phyloP scores from a whole-genome alignment of 2,113 vertebrate species.

The Megaceryle maxima region DNA sequence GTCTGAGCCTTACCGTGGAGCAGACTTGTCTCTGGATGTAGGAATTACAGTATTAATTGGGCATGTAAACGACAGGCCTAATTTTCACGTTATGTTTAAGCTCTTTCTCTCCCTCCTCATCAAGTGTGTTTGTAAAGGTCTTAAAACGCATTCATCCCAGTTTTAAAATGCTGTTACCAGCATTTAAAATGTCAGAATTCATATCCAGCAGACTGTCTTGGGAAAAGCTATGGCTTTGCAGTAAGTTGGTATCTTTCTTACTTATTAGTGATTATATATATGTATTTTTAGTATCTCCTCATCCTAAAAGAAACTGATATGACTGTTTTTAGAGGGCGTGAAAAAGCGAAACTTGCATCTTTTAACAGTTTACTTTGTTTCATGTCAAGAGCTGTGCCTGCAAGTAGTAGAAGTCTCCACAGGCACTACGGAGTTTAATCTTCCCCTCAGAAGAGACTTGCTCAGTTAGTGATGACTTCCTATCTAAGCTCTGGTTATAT shows the following conservation, averaged over 20 bases:
- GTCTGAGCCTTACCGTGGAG: not conserved
- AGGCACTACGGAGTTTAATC: not conserved
- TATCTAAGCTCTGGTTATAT: not conserved
- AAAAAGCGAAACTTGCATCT: not conserved
- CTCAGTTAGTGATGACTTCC: not conserved
- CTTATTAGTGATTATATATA: not conserved
- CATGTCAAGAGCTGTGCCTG: not conserved
- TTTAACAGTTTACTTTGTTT: not conserved
- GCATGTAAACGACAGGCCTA: not conserved
- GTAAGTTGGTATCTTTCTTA: not conserved
- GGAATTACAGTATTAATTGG: not conserved
- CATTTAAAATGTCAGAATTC: slow-evolving; percentile 55
- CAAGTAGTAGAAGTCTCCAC: not conserved
- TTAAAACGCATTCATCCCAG: not conserved
- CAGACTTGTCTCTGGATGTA: not conserved
- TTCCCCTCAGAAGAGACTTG: not conserved
- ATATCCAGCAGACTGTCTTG: not conserved
- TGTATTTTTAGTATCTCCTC: not conserved
- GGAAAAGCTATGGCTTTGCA: not conserved
- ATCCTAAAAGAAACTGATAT: not conserved
- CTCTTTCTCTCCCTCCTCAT: not conserved
- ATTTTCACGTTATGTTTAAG: not conserved
- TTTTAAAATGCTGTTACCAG: slow-evolving; percentile 9
- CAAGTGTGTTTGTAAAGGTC: not conserved
- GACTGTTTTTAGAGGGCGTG: not conserved